Evolutionary conservation across 2,797 vertebrate species (phyloP), one percentile per base, ranked within the genome.

Genomic region (Coregonus sp.): DNA sequence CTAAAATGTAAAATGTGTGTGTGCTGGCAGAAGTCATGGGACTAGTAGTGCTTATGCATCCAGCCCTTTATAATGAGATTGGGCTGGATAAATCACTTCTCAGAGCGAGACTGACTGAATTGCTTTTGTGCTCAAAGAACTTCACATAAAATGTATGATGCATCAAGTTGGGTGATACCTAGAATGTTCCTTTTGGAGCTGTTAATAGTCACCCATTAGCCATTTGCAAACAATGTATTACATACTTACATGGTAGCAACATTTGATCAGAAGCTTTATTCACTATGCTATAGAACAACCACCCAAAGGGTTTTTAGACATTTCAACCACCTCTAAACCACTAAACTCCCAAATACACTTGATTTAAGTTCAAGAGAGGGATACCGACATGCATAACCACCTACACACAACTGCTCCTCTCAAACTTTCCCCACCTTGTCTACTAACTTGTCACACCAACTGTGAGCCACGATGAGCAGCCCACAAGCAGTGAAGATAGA

Each of bases 1-100:
- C 25, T 25, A 25, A 25, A 25, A 25, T 25, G 25, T 25, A 25
- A 25, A 25, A 25, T 25, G 25, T 25, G 25, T 25, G 25, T 25
- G 25, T 25, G 25, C 25, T 25, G 25, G 25, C 25, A 25, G 25
- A 25, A 25, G 25, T 25, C 25, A 25, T 25, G 25, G 25, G 25
- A 25, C 25, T 25, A 25, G 25, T 25, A 25, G 25, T 75, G 66
- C 59, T 68, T 61, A 33, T 84, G 72, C 29, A 59, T 77, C 70
- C 52, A 51, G 51, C 29, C 56, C n/a, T 25, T 12, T 37, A 59
- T 75, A 70, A 74, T 75, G 76, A 33, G 73, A 79, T 72, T 72
- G 69, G 69, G 31, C 51, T 54, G 50, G 71, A 76, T 82, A 70
- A 82, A 77, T 72, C 76, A 74, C 74, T 67, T 70, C 35, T 51